Percentiles rank a stretch among this genome's conserved stretches.
These are phyloP conservation scores for Thera britannica DNA, from an alignment of 2,888 invertebrate species.

Conservation along the genomic window DNA sequence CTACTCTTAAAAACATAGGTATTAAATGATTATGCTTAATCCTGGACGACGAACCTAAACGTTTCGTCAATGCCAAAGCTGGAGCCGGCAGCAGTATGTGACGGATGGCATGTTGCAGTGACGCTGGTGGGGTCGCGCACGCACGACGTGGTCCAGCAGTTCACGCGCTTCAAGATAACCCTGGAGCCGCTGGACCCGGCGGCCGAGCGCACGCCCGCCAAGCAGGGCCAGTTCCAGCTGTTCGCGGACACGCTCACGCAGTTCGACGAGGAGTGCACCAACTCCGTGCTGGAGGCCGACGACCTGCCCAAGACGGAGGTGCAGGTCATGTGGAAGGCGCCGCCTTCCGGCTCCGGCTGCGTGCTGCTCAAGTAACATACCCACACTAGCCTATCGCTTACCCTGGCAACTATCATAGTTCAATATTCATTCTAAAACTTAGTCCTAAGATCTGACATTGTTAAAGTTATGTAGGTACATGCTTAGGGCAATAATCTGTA, in stretches of 20 bases:
- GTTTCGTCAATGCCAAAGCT: no score
- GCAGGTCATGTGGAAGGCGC: slow-evolving; percentile 96
- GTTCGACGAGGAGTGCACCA: slow-evolving; percentile 93
- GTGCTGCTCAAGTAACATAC: slow-evolving; percentile 90
- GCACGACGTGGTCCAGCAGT: slow-evolving; percentile 88
- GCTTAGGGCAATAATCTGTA: no score
- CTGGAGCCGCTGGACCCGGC: slow-evolving; percentile 87
- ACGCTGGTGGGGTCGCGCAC: slow-evolving; percentile 88
- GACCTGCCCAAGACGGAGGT: slow-evolving; percentile 92
- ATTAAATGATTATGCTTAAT: no score
- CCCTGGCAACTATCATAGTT: no score
- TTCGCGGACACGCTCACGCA: slow-evolving; percentile 85
- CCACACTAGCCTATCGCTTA: background rate
- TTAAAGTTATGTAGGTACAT: no score
- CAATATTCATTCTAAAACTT: no score
- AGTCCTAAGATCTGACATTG: no score
- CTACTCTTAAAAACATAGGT: no score
- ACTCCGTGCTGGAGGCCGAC: slow-evolving; percentile 92
- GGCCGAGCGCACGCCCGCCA: slow-evolving; percentile 58
- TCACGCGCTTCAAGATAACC: slow-evolving; percentile 91
- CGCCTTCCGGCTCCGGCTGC: slow-evolving; percentile 93
- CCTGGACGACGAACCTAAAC: no score
- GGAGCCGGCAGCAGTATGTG: background rate
- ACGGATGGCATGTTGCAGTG: slow-evolving; percentile 68
- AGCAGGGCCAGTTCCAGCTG: slow-evolving; percentile 79